phyloP scores from a whole-genome alignment of 2,888 invertebrate species.

The Caenorhabditis sp. region DNA sequence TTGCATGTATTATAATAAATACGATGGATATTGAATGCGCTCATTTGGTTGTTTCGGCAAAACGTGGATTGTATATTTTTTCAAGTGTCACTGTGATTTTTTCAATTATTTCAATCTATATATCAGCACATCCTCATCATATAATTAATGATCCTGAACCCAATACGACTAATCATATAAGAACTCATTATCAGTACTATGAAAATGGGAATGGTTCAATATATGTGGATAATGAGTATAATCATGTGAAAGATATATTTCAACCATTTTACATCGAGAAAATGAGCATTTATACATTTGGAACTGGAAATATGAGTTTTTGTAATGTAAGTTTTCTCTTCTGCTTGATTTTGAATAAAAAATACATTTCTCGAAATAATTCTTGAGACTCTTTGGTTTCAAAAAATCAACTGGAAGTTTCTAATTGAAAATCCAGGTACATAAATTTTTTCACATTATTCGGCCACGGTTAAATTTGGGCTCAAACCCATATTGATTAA shows the following conservation, averaged over 20 bases:
- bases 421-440: too few species aligned
- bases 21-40: background rate
- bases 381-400: too few species aligned
- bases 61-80: background rate
- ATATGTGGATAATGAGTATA: slow-evolving; percentile 9
- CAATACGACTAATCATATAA: slow-evolving; percentile 7
- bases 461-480: too few species aligned
- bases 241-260: slow-evolving; percentile 14
- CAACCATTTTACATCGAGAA: slow-evolving; percentile 10
- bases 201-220: slow-evolving; percentile 28
- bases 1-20: background rate
- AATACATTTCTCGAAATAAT: too few species aligned
- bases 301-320: slow-evolving; percentile 15
- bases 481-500: too few species aligned
- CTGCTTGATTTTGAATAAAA: too few species aligned
- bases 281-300: slow-evolving; percentile 15
- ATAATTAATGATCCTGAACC: slow-evolving; percentile 1
- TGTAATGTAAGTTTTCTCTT: slow-evolving; percentile 22
- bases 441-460: too few species aligned
- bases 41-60: background rate
- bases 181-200: slow-evolving; percentile 8
- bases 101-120: slow-evolving; percentile 18
- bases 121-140: slow-evolving; percentile 29
- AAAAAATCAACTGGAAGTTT: too few species aligned
- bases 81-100: background rate